Percentiles rank a stretch among this genome's conserved stretches.
Evolutionary conservation across 2,888 invertebrate genomes (phyloP).

Genomic region (Limnephilus auricula): DNA sequence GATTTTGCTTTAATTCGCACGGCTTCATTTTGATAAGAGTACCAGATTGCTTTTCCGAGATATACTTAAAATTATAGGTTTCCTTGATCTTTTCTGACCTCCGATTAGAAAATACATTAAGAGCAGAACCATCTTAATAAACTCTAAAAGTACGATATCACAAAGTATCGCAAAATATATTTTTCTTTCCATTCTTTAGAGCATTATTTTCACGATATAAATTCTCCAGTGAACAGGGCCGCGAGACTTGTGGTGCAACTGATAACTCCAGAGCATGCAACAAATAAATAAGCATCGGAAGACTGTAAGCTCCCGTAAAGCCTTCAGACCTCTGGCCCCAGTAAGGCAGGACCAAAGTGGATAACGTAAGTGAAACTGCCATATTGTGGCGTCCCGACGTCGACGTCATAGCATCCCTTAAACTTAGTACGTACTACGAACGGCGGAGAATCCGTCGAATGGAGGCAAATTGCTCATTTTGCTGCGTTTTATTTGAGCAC

Average conservation of each 20-base stretch:
- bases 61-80: background rate
- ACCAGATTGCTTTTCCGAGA: background rate
- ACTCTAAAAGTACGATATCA: background rate
- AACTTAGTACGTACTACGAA: background rate
- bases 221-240: background rate
- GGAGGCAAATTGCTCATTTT: background rate
- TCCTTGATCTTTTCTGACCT: background rate
- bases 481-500: background rate
- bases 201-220: background rate
- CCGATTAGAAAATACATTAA: background rate
- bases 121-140: background rate
- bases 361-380: background rate
- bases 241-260: constrained; percentile 10
- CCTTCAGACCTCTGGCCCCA: background rate
- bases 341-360: background rate
- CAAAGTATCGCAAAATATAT: background rate
- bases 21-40: no score
- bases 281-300: constrained; percentile 10
- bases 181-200: background rate
- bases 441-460: background rate
- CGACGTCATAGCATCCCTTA: background rate
- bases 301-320: background rate
- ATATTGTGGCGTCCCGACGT: background rate
- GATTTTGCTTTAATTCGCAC: no score
- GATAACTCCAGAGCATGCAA: background rate